These are phyloP conservation scores for Isichthys henryi DNA, from an alignment of 2,113 vertebrate genomes.

Conservation along the genomic window DNA sequence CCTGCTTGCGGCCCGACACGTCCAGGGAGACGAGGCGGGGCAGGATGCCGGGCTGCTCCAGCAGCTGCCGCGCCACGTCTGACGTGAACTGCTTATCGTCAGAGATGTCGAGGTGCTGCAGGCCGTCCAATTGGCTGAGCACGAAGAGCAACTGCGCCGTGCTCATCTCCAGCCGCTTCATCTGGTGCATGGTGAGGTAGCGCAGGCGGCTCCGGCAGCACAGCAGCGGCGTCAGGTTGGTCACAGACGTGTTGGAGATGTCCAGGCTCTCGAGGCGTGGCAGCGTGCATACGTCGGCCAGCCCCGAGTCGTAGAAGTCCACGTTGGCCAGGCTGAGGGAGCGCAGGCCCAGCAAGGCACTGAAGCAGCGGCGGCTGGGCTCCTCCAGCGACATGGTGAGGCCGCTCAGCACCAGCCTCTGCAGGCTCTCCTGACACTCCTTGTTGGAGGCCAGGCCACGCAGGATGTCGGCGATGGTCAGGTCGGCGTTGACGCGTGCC, in stretches of 20 bases:
- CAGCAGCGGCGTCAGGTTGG: slow-evolving; percentile 84
- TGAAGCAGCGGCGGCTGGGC: slow-evolving; percentile 78
- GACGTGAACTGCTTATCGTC: slow-evolving; percentile 99
- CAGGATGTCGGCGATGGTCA: slow-evolving; percentile 93
- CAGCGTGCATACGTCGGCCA: slow-evolving; percentile 82
- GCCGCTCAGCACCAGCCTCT: slow-evolving; percentile 86
- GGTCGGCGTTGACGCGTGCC: slow-evolving; percentile 88
- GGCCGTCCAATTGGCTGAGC: slow-evolving; percentile 76
- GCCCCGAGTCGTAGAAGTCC: slow-evolving; percentile 90
- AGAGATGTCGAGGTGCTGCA: slow-evolving; percentile 94
- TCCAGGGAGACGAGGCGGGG: slow-evolving; percentile 84
- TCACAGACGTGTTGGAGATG: slow-evolving; percentile 95
- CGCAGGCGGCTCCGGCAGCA: slow-evolving; percentile 82
- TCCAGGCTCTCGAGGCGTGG: slow-evolving; percentile 91
- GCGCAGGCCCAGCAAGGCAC: slow-evolving; percentile 76
- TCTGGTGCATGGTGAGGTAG: slow-evolving; percentile 91
- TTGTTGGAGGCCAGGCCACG: slow-evolving; percentile 88
- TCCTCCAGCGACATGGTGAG: slow-evolving; percentile 92
- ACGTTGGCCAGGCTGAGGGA: slow-evolving; percentile 88
- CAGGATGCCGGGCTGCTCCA: slow-evolving; percentile 82
- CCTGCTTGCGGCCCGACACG: slow-evolving; percentile 90
- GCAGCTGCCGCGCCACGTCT: slow-evolving; percentile 87
- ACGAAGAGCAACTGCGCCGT: slow-evolving; percentile 87
- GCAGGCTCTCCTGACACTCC: slow-evolving; percentile 81
- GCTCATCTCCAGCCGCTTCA: slow-evolving; percentile 98